Evolutionary conservation across 1,140 invertebrate species (phyloP).

Genomic region (Temnothorax nylanderi): DNA sequence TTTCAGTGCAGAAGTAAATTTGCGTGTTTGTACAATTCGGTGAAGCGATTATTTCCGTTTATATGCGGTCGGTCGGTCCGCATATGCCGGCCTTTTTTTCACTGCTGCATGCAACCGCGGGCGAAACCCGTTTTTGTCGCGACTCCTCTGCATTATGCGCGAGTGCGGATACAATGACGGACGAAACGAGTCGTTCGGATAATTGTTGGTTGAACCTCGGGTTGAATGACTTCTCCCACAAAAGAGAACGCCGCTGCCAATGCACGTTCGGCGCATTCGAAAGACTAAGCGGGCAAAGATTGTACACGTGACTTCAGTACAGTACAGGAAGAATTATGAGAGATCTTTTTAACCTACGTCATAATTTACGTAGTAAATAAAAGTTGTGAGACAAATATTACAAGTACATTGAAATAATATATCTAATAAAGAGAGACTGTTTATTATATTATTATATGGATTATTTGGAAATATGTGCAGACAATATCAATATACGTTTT

Average conservation of each 20-base stretch:
- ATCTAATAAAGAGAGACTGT: neutral
- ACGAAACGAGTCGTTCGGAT: slow-evolving; percentile 43
- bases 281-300: neutral
- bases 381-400: neutral
- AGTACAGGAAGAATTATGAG: neutral
- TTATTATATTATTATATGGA: neutral
- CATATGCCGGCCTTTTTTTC: slow-evolving; percentile 47
- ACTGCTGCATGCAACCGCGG: slow-evolving; percentile 68
- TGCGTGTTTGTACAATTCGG: slow-evolving; percentile 42
- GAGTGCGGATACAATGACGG: slow-evolving; percentile 41
- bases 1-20: slow-evolving; percentile 31
- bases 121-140: slow-evolving; percentile 77
- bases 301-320: neutral
- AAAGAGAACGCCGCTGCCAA: slow-evolving; percentile 4
- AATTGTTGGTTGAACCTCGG: slow-evolving; percentile 33
- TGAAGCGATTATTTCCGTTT: slow-evolving; percentile 71
- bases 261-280: neutral
- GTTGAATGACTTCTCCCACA: slow-evolving; percentile 53
- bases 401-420: neutral
- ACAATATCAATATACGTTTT: neutral
- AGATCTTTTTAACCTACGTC: neutral
- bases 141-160: slow-evolving; percentile 58
- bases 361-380: slow-evolving; percentile 1
- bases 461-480: neutral
- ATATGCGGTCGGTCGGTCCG: slow-evolving; percentile 46